Evolutionary conservation across 1,140 invertebrate genomes (phyloP).

Genomic region (Cheumatopsyche charites): DNA sequence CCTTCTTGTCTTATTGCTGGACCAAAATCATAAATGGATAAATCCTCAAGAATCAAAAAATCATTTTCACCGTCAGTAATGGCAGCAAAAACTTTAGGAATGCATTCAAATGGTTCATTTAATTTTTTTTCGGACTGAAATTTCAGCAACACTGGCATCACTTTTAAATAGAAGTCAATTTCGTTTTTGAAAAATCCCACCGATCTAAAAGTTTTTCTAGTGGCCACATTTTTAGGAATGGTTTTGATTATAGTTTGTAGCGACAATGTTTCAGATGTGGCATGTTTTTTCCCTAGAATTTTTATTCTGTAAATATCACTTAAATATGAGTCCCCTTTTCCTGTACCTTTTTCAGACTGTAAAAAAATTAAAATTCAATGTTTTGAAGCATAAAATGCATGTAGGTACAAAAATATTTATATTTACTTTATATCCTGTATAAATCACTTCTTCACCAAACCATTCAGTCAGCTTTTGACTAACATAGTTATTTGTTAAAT

Average conservation of each 20-base stretch:
- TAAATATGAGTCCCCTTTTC: slow-evolving; percentile 67
- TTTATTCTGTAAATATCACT: slow-evolving; percentile 61
- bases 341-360: slow-evolving; percentile 39
- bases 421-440: slow-evolving; percentile 31
- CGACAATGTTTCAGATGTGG: slow-evolving; percentile 48
- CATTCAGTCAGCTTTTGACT: slow-evolving; percentile 30
- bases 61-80: slow-evolving; percentile 68
- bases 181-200: slow-evolving; percentile 68
- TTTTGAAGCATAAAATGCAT: neutral
- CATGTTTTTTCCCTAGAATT: slow-evolving; percentile 54
- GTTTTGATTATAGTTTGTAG: slow-evolving; percentile 63
- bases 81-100: slow-evolving; percentile 62
- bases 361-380: neutral
- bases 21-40: slow-evolving; percentile 62
- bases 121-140: slow-evolving; percentile 58
- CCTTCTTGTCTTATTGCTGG: slow-evolving; percentile 60
- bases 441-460: slow-evolving; percentile 32
- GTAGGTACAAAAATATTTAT: neutral
- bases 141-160: slow-evolving; percentile 56
- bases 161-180: slow-evolving; percentile 65
- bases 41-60: slow-evolving; percentile 70
- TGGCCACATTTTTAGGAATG: slow-evolving; percentile 63
- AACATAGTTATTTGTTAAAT: slow-evolving; percentile 33
- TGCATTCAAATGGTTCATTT: slow-evolving; percentile 60
- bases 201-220: slow-evolving; percentile 65